Percentiles rank a stretch among this genome's conserved stretches.
phyloP scores from a whole-genome alignment of 2,113 vertebrate species.

The Ochotona princeps region DNA sequence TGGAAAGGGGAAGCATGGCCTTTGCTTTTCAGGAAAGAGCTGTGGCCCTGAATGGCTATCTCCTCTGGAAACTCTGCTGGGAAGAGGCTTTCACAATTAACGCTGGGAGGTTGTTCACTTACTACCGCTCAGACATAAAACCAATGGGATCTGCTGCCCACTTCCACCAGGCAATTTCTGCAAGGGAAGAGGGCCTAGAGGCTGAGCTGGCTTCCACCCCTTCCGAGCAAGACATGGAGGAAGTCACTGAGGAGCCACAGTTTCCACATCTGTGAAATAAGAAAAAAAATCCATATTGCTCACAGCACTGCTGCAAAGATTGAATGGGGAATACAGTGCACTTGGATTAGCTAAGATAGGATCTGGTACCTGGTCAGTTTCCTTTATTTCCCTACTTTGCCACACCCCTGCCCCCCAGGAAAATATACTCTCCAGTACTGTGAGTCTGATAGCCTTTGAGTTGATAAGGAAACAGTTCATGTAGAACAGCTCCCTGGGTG shows the following conservation, averaged over 20 bases:
- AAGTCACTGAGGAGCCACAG: neutral
- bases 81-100: neutral
- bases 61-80: neutral
- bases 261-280: slow-evolving; percentile 41
- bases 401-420: neutral
- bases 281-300: too few relatives aligned
- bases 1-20: neutral
- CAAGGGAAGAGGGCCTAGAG: neutral
- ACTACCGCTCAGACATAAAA: slow-evolving; percentile 70
- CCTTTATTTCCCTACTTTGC: neutral
- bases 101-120: slow-evolving; percentile 60
- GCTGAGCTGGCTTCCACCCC: neutral
- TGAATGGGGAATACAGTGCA: rapidly evolving
- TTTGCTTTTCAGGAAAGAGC: slow-evolving; percentile 54
- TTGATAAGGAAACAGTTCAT: neutral
- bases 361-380: rapidly evolving
- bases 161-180: slow-evolving; percentile 44
- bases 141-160: slow-evolving; percentile 61
- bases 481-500: rapidly evolving
- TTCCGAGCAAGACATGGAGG: neutral
- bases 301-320: too few relatives aligned
- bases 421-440: neutral
- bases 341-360: neutral
- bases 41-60: slow-evolving; percentile 42
- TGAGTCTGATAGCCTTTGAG: neutral